Base-by-base conservation (phyloP, 2,888 invertebrate species). In the Aporophyla lueneburgensis region DNA sequence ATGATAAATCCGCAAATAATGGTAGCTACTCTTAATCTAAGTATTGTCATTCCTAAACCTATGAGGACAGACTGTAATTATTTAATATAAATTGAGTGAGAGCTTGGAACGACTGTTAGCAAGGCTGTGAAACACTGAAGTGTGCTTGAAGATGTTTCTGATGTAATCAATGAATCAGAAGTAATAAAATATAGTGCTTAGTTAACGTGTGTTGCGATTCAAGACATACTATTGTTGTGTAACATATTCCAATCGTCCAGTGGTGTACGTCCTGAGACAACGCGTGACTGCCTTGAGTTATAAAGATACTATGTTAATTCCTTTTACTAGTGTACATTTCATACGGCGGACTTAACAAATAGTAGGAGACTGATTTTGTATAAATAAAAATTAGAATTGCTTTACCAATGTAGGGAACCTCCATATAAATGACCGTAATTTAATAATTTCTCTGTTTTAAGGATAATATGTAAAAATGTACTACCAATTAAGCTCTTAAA, bases 341-440 rank as follows among this genome's bases (percentile, higher is more conserved):
- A 89, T 89, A 91, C 87, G 91, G 90, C 92, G 92, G 91, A 92
- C 92, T 92, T 93, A 94, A 95, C 95, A 95, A 95, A 95, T 95
- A 94, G 95, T 95, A 95, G 95, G 96, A 96, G 96, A 96, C 96
- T 96, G 96, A 96, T 96, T 96, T 96, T 96, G 94, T 96, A 95
- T 94, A 93, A 93, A 92, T 93, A 91, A 86, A 93, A 93, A 94
- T 94, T 94, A 94, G 93, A 94, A 94, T 94, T 93, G 94, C 93
- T 93, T 93, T 93, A 95, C 94, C 95, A 93, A 92, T 91, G 91
- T 94, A 93, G 92, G 91, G 88, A 90, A 91, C 91, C 91, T 92
- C 91, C 93, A 89, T 89, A 88, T 85, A 90, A 89, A 90, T 90
- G 89, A 91, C 90, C 87, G 89, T 89, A 89, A 86, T 88, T 83